Percentiles rank a stretch among this genome's conserved stretches.
These are phyloP conservation scores for Tauraco hartlaubi DNA, from an alignment of 2,797 vertebrate genomes.

Conservation along the genomic window DNA sequence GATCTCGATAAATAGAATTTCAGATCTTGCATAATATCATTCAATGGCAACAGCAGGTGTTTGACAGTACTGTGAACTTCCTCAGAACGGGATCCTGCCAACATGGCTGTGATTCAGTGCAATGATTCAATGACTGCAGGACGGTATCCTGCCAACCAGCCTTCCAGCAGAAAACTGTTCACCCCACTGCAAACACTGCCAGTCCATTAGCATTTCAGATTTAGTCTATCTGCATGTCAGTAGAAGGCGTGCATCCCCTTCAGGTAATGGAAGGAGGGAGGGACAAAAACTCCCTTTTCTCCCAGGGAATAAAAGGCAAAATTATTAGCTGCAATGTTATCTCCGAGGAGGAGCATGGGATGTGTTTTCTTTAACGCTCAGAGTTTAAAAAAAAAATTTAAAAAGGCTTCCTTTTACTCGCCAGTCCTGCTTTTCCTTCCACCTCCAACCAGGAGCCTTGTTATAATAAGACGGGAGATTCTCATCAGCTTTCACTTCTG, in stretches of 20 bases:
- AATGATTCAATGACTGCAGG: constrained; percentile 80
- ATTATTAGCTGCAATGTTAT: constrained; percentile 51
- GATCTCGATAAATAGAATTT: constrained; percentile 81
- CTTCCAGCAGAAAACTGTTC: constrained; percentile 71
- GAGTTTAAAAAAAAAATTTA: constrained; percentile 17
- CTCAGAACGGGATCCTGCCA: constrained; percentile 83
- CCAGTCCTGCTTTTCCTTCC: constrained; percentile 5
- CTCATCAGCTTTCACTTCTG: constrained; percentile 71
- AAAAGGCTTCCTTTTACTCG: background rate
- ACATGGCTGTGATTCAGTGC: constrained; percentile 81
- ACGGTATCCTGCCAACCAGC: constrained; percentile 72
- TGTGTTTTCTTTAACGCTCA: constrained; percentile 45
- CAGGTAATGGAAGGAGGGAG: constrained; percentile 33
- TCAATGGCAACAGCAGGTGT: constrained; percentile 84
- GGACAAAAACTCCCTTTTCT: constrained; percentile 36
- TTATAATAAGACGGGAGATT: constrained; percentile 69
- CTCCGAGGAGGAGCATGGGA: constrained; percentile 17
- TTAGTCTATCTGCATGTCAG: constrained; percentile 53
- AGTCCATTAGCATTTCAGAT: constrained; percentile 79
- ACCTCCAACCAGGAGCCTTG: constrained; percentile 60
- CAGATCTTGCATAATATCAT: constrained; percentile 81
- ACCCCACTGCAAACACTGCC: constrained; percentile 59
- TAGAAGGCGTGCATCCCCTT: constrained; percentile 36
- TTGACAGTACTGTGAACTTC: constrained; percentile 83
- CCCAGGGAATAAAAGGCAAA: constrained; percentile 46